These are phyloP conservation scores for Tetranychus piercei DNA, from an alignment of 2,888 invertebrate species.

Conservation along the genomic window DNA sequence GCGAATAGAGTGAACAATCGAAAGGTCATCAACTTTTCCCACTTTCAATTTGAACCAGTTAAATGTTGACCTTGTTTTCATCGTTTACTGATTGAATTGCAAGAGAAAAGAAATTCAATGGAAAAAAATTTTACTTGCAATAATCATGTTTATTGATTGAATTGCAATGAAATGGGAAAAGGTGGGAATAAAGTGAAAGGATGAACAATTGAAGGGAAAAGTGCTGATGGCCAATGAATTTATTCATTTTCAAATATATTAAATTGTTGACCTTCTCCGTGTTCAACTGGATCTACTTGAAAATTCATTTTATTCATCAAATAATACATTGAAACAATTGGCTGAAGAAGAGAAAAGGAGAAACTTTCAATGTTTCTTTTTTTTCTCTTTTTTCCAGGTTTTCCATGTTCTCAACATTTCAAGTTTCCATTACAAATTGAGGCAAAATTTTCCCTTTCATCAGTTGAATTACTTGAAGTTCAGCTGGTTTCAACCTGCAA, in stretches of 20 bases:
- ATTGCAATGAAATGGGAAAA: background rate
- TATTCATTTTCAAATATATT: background rate
- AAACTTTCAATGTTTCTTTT: background rate
- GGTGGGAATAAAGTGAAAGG: background rate
- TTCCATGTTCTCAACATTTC: background rate
- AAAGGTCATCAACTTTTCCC: no score
- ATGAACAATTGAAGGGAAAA: background rate
- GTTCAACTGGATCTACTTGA: background rate
- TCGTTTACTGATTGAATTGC: no score
- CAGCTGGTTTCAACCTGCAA: background rate
- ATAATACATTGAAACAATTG: background rate
- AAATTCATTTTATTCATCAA: background rate
- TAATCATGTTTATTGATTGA: no score
- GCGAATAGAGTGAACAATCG: no score
- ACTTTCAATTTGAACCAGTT: no score
- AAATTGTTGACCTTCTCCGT: background rate
- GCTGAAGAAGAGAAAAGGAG: background rate
- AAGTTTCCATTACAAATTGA: background rate
- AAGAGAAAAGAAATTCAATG: no score
- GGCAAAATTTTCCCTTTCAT: background rate
- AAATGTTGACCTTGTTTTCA: no score
- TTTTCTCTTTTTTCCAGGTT: background rate
- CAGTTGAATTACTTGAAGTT: background rate
- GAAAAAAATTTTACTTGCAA: no score
- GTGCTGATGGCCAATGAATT: background rate